phyloP scores from a whole-genome alignment of 30 jellyfish, hydroid and myxozoan species.

The Nemopilema nomurai region DNA sequence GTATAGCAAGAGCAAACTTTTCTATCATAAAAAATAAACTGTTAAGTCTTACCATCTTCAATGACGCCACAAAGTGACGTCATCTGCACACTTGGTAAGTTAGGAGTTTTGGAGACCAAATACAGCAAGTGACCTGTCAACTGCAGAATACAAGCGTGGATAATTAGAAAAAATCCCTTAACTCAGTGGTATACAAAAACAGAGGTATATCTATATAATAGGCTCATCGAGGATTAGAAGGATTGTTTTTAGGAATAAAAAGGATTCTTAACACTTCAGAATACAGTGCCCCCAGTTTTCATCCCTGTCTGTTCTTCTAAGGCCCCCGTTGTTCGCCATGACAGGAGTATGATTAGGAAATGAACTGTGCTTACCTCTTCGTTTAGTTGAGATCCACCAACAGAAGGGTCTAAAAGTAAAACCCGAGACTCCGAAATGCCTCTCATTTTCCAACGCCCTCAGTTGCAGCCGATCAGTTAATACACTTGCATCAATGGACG shows the following conservation, averaged over 20 bases:
- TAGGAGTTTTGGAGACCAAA: slow-evolving; percentile 41
- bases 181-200: no score
- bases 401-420: not conserved
- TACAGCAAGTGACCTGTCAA: slow-evolving; percentile 1
- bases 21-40: no score
- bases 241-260: no score
- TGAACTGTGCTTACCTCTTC: slow-evolving; percentile 15
- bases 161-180: no score
- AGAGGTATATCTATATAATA: no score
- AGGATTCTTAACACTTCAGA: no score
- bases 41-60: slow-evolving; percentile 52
- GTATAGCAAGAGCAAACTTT: no score
- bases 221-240: no score
- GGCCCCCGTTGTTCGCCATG: no score
- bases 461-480: slow-evolving; percentile 16
- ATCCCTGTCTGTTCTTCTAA: no score
- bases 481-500: not conserved
- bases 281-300: no score
- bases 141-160: not conserved
- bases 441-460: not conserved
- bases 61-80: slow-evolving; percentile 7
- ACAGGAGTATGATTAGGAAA: no score
- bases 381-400: slow-evolving; percentile 20
- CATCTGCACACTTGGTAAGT: slow-evolving; percentile 34
- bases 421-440: slow-evolving; percentile 25